Evolutionary conservation across 2,113 vertebrate species (phyloP).

Genomic region (Nycticryphes semicollaris): DNA sequence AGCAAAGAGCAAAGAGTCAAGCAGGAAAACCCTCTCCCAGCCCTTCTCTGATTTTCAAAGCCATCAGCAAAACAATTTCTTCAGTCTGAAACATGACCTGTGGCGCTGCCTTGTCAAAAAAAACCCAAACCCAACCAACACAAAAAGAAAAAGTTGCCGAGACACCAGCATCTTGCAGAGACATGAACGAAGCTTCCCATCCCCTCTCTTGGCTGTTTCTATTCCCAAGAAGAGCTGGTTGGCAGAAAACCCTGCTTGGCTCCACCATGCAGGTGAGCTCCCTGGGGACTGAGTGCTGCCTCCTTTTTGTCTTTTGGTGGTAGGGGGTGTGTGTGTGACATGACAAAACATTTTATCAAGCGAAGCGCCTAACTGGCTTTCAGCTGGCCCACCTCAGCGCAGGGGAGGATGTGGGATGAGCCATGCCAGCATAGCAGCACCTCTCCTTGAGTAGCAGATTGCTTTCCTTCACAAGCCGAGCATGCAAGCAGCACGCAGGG

Average conservation of each 20-base stretch:
- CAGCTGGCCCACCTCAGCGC: fast-evolving
- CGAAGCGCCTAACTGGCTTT: neutral
- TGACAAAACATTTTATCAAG: neutral
- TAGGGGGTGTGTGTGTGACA: no score
- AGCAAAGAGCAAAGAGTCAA: neutral
- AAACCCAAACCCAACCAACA: neutral
- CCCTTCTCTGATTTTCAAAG: neutral
- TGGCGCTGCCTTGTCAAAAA: fast-evolving
- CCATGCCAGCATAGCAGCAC: neutral
- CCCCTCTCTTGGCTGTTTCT: fast-evolving
- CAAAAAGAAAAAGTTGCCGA: neutral
- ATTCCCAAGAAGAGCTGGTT: neutral
- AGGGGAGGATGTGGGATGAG: neutral
- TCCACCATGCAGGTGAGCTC: neutral
- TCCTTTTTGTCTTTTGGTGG: neutral
- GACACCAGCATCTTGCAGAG: neutral
- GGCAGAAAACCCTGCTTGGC: neutral
- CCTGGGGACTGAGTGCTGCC: fast-evolving
- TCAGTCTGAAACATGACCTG: neutral
- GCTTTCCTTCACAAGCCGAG: neutral
- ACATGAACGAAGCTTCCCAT: neutral
- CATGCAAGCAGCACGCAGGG: neutral
- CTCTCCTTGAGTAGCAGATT: neutral
- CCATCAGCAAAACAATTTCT: neutral
- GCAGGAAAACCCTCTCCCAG: neutral